Evolutionary conservation across 1,140 invertebrate species (phyloP).

Genomic region (Lucilia sericata): DNA sequence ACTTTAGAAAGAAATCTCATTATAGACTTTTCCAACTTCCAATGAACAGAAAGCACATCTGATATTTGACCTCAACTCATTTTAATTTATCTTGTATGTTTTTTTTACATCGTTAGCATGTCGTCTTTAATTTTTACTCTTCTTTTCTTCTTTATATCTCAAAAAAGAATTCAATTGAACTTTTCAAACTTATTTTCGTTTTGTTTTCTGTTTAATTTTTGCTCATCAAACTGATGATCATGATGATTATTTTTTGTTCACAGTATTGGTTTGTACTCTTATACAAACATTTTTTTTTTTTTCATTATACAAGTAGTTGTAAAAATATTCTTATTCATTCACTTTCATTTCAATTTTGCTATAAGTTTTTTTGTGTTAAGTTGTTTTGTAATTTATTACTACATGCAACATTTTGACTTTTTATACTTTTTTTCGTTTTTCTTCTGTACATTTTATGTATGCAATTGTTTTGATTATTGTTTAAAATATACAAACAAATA

Average conservation of each 20-base stretch:
- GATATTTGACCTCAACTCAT: background rate
- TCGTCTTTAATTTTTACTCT: background rate
- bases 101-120: background rate
- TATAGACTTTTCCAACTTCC: background rate
- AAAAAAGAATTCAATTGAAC: background rate
- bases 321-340: constrained; percentile 6
- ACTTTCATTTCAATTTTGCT: constrained; percentile 12
- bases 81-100: background rate
- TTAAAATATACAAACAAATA: background rate
- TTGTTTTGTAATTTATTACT: constrained; percentile 12
- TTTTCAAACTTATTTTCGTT: background rate
- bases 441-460: background rate
- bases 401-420: constrained; percentile 19
- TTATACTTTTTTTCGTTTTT: background rate
- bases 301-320: background rate
- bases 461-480: constrained; percentile 22
- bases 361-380: constrained; percentile 9
- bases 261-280: background rate
- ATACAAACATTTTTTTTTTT: background rate
- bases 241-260: background rate
- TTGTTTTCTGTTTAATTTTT: background rate
- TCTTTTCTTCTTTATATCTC: background rate
- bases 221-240: background rate
- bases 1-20: no score
- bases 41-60: background rate